Evolutionary conservation across 2,797 vertebrate genomes (phyloP).

Genomic region (Eidolon dupreanum): DNA sequence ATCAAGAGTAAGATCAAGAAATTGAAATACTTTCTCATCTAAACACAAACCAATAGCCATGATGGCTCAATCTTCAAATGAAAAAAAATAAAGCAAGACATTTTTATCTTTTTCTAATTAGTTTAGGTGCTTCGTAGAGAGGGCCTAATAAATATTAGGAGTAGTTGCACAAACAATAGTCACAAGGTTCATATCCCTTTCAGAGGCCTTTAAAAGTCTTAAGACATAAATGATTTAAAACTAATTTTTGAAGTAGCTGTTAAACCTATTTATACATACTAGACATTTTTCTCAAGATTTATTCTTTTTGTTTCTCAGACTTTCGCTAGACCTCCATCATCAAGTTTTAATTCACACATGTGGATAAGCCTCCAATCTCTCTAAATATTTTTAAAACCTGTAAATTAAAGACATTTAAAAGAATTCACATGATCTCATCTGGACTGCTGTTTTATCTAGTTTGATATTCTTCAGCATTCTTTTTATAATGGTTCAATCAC

Average conservation of each 20-base stretch:
- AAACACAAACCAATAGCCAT: not conserved
- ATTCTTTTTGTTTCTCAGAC: conserved; percentile 49
- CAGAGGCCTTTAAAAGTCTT: not conserved
- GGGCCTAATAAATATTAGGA: not conserved
- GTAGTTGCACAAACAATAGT: not conserved
- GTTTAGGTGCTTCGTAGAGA: not conserved
- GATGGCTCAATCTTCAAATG: not conserved
- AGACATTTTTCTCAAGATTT: conserved; percentile 56
- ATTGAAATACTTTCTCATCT: not conserved
- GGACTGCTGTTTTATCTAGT: not conserved
- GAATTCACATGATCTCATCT: conserved; percentile 10
- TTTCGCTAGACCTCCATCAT: not conserved
- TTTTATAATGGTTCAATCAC: conserved; percentile 37
- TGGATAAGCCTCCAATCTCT: not conserved
- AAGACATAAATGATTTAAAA: conserved; percentile 3
- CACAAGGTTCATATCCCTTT: not conserved
- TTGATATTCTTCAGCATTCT: conserved; percentile 38
- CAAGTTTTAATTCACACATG: conserved; percentile 55
- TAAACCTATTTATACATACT: conserved; percentile 17
- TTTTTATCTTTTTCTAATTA: not conserved
- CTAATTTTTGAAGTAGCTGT: conserved; percentile 24
- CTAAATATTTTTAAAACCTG: conserved; percentile 2
- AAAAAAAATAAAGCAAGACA: not conserved
- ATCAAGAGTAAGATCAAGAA: not conserved
- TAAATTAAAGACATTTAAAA: conserved; percentile 50